Evolutionary conservation across 2,113 vertebrate species (phyloP).

Genomic region (Butastur rufipennis): DNA sequence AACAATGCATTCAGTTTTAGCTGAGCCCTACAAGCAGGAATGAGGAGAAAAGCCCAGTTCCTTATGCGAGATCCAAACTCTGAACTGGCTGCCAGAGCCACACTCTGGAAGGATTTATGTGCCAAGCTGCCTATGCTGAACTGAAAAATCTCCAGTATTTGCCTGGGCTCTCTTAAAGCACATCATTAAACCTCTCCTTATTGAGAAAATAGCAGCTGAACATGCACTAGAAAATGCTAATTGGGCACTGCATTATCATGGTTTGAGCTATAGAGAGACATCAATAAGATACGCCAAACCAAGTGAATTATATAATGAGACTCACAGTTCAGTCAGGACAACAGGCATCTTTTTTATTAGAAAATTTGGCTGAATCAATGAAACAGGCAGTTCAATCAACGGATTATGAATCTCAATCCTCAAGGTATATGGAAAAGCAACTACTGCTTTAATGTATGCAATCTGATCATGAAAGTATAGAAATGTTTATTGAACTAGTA

Average conservation of each 20-base stretch:
- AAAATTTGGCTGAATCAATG: background rate
- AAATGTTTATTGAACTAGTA: background rate
- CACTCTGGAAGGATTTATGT: background rate
- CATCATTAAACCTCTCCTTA: background rate
- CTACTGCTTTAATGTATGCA: background rate
- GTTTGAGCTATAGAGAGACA: background rate
- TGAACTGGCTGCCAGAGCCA: background rate
- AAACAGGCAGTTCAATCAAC: background rate
- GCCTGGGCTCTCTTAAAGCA: background rate
- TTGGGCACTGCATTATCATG: accelerated
- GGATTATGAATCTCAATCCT: background rate
- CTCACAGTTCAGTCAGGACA: background rate
- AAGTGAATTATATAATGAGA: background rate
- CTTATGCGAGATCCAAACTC: background rate
- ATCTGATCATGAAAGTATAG: background rate
- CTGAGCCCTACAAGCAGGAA: background rate
- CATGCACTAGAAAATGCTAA: background rate
- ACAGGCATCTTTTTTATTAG: background rate
- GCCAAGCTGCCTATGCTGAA: background rate
- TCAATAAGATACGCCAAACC: background rate
- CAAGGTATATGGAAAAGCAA: background rate
- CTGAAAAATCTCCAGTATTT: background rate
- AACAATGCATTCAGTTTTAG: background rate
- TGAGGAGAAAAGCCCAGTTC: background rate
- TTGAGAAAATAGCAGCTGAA: background rate